These are phyloP conservation scores for Cryptus viduatorius DNA, from an alignment of 2,888 invertebrate genomes.

Conservation along the genomic window DNA sequence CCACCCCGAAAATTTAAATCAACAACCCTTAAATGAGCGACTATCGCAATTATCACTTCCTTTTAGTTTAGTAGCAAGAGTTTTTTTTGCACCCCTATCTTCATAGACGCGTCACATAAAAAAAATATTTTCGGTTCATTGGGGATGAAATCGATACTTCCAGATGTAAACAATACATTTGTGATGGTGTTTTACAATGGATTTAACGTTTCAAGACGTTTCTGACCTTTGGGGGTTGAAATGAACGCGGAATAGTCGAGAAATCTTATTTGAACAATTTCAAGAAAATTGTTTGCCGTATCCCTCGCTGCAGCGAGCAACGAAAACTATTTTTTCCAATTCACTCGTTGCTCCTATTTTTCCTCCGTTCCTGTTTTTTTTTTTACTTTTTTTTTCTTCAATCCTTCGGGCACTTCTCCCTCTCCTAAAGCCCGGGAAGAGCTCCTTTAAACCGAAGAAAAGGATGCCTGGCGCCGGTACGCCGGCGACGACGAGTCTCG, in stretches of 20 bases:
- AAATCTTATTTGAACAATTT: conserved; percentile 41
- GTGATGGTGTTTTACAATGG: neutral
- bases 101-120: neutral
- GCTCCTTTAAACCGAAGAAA: conserved; percentile 72
- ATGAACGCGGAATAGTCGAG: conserved; percentile 1
- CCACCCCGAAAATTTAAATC: neutral
- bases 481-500: conserved; percentile 84
- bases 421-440: conserved; percentile 65
- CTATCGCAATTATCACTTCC: too few species aligned
- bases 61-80: too few species aligned
- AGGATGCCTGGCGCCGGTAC: conserved; percentile 83
- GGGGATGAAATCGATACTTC: neutral
- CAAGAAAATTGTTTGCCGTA: conserved; percentile 29
- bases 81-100: neutral
- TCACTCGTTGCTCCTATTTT: conserved; percentile 26
- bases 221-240: neutral
- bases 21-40: too few species aligned
- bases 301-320: conserved; percentile 44
- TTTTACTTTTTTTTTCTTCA: conserved; percentile 48
- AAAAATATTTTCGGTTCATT: neutral
- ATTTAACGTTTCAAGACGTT: neutral
- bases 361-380: conserved; percentile 38
- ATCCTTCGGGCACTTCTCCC: conserved; percentile 58
- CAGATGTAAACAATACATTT: neutral
- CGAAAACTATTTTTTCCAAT: conserved; percentile 57